A percentile compares a stretch with the other conserved stretches of the same genome.
Evolutionary conservation across 2,888 invertebrate species (phyloP).

Genomic region (Drosophila merina): DNA sequence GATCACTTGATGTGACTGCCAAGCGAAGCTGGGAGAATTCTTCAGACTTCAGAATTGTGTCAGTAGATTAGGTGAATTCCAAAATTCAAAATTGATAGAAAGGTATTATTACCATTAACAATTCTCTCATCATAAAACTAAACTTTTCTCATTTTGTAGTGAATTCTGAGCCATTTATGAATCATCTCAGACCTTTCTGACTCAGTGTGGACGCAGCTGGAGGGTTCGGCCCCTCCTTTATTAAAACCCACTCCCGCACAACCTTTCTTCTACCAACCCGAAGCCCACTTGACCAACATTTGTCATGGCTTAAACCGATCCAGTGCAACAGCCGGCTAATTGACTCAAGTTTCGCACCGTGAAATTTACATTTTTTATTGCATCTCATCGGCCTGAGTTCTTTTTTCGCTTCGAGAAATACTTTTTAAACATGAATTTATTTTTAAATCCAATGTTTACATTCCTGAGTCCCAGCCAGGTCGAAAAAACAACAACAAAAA

Average conservation of each 20-base stretch:
- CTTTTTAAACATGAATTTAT: conserved; percentile 51
- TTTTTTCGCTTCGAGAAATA: conserved; percentile 3
- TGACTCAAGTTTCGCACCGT: conserved; percentile 47
- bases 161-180: conserved; percentile 2
- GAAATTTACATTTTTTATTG: conserved; percentile 38
- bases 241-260: conserved; percentile 9
- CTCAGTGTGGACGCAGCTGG: conserved; percentile 40
- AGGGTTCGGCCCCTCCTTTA: conserved; percentile 30
- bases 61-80: conserved; percentile 4
- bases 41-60: conserved; percentile 25
- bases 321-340: conserved; percentile 46
- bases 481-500: conserved; percentile 25
- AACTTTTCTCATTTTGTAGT: background rate
- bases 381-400: conserved; percentile 11
- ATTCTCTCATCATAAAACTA: background rate
- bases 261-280: background rate
- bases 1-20: background rate
- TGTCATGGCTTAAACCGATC: conserved; percentile 51
- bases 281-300: conserved; percentile 49
- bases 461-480: conserved; percentile 25
- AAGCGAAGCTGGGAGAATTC: conserved; percentile 28
- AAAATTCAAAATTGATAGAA: background rate
- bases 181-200: conserved; percentile 27
- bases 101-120: background rate
- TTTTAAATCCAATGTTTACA: conserved; percentile 67